Evolutionary conservation across 30 jellyfish, hydroid and myxozoan species (phyloP).

Genomic region (Hydractinia symbiolongicarpus): DNA sequence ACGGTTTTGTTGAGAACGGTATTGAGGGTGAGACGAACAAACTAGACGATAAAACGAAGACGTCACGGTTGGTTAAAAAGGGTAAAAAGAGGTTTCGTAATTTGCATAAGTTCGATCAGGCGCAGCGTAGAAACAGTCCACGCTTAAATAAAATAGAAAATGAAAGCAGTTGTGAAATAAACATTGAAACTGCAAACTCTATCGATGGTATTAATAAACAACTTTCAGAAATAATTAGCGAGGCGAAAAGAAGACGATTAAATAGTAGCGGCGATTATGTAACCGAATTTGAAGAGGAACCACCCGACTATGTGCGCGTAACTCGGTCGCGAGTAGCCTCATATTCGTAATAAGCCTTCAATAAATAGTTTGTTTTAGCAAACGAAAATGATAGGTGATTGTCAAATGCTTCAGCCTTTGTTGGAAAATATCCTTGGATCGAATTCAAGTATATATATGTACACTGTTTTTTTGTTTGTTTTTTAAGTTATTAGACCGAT

Average conservation of each 20-base stretch:
- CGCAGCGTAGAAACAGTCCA: conserved; percentile 29
- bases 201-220: background rate
- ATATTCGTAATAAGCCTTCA: background rate
- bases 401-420: too few species aligned
- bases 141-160: conserved; percentile 9
- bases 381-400: too few species aligned
- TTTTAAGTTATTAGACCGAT: too few species aligned
- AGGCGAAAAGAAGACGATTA: conserved; percentile 20
- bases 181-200: background rate
- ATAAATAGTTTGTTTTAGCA: too few species aligned
- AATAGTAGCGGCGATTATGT: conserved; percentile 25
- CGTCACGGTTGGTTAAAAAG: conserved; percentile 14
- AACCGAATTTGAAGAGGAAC: conserved; percentile 12
- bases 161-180: background rate
- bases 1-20: background rate
- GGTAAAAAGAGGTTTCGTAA: conserved; percentile 37
- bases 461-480: too few species aligned
- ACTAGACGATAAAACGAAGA: background rate
- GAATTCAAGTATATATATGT: too few species aligned
- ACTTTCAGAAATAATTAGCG: background rate
- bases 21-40: background rate
- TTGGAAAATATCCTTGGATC: too few species aligned
- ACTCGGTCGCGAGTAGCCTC: conserved; percentile 36
- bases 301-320: conserved; percentile 32
- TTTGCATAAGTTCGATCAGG: background rate